Evolutionary conservation across 2,797 vertebrate species (phyloP), one percentile per base, ranked within the genome.

Genomic region (Bradypus variegatus): DNA sequence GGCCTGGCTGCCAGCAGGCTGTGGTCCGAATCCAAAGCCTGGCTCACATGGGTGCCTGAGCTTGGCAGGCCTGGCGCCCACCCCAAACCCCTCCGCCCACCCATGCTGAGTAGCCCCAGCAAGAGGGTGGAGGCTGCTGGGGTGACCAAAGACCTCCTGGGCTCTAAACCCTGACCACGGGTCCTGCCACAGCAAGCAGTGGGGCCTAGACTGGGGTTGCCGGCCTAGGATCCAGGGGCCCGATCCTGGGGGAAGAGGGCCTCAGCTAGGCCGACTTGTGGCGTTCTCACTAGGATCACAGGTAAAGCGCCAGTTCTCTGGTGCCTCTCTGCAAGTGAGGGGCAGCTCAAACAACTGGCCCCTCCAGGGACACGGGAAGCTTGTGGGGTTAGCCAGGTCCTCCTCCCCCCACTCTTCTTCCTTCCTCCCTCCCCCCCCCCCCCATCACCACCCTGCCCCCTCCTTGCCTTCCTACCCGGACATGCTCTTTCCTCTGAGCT

Each of bases 1-100:
- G 94, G 82, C 86, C 88, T 92, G 93, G 78, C 92, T 88, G 93
- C 95, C 95, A 96, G 95, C 94, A 96, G 87, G 86, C 92, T 94
- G 38, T 41, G 4, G 88, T 88, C 91, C 88, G 79, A 81, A 82
- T 94, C 95, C 91, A 88, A 70, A 85, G 90, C 89, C 86, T 27
- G 18, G 83, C 90, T 96, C 96, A 94, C 75, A n/a, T 92, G 94
- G 95, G 84, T 16, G 36, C 91, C 84, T 62, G 86, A 90, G 92
- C 81, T 94, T 94, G 93, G 92, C 88, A 92, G 83, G 58, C 75
- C 80, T 76, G 41, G 19, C 53, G 77, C 31, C 77, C 36, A 33
- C 11, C 25, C 27, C n/a, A 21, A 8, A 8, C 64, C 36, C 45
- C 53, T 3, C 41, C 60, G 50, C 75, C 65, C 86, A 88, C 50